Percentiles rank a stretch among this genome's conserved stretches.
Conservation (phyloP, 2,113 vertebrate species). For the Motacilla tschutschensis region DNA sequence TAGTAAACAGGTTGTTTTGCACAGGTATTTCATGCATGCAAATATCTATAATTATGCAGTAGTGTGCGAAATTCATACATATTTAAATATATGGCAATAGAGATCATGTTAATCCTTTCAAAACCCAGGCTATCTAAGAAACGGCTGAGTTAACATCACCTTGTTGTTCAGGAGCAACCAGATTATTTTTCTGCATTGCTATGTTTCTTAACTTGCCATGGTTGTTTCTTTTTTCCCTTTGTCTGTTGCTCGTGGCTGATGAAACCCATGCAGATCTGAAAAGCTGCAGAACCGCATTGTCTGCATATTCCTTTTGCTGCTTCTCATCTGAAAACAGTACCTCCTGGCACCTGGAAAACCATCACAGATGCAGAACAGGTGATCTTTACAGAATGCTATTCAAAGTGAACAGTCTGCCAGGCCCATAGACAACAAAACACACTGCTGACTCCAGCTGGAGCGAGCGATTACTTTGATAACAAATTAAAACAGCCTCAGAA, state of each 20-base stretch:
- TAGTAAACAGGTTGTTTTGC: conserved; percentile 33
- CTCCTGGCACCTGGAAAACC: conserved; percentile 62
- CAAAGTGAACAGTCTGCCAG: conserved; percentile 71
- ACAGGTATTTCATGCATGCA: conserved; percentile 34
- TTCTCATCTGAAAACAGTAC: conserved; percentile 53
- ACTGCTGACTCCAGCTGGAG: conserved; percentile 67
- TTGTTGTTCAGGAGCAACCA: neutral
- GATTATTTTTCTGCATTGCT: conserved; percentile 30
- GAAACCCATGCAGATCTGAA: conserved; percentile 26
- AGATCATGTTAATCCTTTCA: conserved; percentile 4
- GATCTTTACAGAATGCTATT: conserved; percentile 73
- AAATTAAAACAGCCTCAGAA: conserved; percentile 79
- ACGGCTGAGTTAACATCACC: conserved; percentile 14
- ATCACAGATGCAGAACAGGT: conserved; percentile 78
- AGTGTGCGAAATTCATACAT: conserved; percentile 11
- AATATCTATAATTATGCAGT: conserved; percentile 28
- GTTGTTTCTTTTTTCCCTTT: conserved; percentile 32
- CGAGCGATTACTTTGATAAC: conserved; percentile 77
- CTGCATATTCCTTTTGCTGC: conserved; percentile 53
- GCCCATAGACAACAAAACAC: conserved; percentile 64
- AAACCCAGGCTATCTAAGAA: neutral
- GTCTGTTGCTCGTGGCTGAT: conserved; percentile 6
- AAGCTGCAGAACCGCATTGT: conserved; percentile 33
- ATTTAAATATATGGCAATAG: conserved; percentile 18
- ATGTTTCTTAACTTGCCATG: neutral